Base-by-base conservation (phyloP, 2,797 vertebrate genomes). In the Premnoplex brunnescens region DNA sequence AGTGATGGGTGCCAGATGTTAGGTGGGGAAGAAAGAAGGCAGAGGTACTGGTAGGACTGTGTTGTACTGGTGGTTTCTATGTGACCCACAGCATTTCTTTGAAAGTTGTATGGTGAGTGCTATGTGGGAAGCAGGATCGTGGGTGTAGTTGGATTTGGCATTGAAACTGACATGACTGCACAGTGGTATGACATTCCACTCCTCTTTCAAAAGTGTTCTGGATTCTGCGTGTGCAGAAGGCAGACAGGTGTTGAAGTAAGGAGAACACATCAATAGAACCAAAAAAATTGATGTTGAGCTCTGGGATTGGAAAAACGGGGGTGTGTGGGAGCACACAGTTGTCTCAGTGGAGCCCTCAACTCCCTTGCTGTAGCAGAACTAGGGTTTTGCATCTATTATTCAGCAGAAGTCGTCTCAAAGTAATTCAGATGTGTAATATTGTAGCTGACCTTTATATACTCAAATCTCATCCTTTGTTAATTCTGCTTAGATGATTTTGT, bases 321-420 rank as follows among this genome's bases (percentile, higher is more conserved):
- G 52, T 79, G 24, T 64, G 59, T 28, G 21, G 16, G 23, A 92
- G 72, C 5, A 0, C 36, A 34, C 12, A 22, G 34, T 32, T 87
- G 44, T 52, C 41, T 80, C 59, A 28, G 67, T n/a, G 46, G 68
- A 75, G 43, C 43, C 43, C 76, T 85, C 22, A 46, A 9, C 36
- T 91, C 56, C 41, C 63, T 89, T 51, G 26, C 56, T 76, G 51
- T 39, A 74, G 39, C 78, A 94, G 92, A 81, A 58, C 10, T 48
- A 30, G 56, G 14, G 6, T 64, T 93, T 94, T 85, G 39, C 58
- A 91, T 93, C n/a, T 88, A 2, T 95, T 93, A 93, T 49, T 92
- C 89, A 89, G 41, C 49, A 91, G 78, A 79, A 93, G 21, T 62
- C 89, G 48, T 94, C 52, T 88, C 75, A 58, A 91, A 91, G 75